Conservation (phyloP, 2,113 vertebrate genomes). For the Ailurus styani region DNA sequence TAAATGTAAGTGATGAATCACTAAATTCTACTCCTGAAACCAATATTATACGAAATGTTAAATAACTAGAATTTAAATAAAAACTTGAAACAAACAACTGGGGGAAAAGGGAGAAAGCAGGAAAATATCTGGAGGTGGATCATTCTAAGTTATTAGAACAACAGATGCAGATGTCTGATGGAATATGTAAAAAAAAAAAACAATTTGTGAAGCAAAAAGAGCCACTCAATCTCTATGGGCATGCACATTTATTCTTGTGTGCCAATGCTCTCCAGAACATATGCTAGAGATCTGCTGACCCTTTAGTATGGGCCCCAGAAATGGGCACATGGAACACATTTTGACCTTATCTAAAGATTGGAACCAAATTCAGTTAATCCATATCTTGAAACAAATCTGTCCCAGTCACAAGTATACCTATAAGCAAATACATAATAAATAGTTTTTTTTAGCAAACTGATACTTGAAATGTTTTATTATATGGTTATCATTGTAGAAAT, state of each 20-base stretch:
- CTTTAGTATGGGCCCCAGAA: neutral
- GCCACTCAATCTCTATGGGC: fast-evolving
- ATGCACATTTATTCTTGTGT: fast-evolving
- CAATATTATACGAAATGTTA: neutral
- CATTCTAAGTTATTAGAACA: neutral
- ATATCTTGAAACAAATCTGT: neutral
- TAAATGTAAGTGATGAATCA: neutral
- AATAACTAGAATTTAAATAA: neutral
- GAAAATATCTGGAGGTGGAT: neutral
- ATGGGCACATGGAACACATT: neutral
- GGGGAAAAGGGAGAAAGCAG: neutral
- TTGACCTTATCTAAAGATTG: neutral
- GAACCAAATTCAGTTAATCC: neutral
- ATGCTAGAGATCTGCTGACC: neutral
- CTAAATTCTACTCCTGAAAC: neutral
- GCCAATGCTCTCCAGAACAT: neutral
- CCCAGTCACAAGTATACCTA: too few relatives aligned
- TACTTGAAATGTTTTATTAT: neutral
- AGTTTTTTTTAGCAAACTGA: neutral
- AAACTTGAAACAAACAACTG: neutral
- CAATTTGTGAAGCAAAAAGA: neutral
- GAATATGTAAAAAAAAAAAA: neutral
- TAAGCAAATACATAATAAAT: neutral
- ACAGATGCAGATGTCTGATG: neutral
- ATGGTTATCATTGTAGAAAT: neutral